Conservation (phyloP, 53 echinoderm and acorn worm genomes). For the Actinopyga echinites region DNA sequence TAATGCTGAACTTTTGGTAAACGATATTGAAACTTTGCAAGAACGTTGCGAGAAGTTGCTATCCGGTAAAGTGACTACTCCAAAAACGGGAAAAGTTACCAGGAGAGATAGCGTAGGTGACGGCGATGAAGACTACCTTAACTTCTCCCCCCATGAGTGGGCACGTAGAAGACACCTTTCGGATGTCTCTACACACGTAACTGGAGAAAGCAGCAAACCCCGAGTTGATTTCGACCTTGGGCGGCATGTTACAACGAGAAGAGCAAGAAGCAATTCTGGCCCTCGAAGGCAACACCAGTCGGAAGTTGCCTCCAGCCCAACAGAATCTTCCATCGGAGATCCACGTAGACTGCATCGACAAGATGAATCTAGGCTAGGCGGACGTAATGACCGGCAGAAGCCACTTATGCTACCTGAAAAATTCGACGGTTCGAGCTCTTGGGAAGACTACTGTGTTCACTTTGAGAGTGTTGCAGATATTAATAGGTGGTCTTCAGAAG, state of each 20-base stretch:
- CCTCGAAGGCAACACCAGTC: too few relatives aligned
- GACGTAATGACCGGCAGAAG: background rate
- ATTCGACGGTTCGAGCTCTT: background rate
- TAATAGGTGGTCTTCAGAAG: background rate
- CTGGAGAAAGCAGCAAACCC: too few relatives aligned
- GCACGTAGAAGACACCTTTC: too few relatives aligned
- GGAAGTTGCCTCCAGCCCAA: too few relatives aligned
- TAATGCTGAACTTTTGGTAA: background rate
- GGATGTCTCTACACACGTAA: too few relatives aligned
- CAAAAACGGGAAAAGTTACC: background rate
- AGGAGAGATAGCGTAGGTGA: background rate
- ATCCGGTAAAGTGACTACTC: background rate
- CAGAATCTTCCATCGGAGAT: too few relatives aligned
- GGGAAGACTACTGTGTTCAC: background rate
- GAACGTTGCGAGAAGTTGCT: background rate
- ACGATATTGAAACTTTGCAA: background rate
- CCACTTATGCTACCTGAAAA: slow-evolving; percentile 13
- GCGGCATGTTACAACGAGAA: too few relatives aligned
- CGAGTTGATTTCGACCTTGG: too few relatives aligned
- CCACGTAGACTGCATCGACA: too few relatives aligned
- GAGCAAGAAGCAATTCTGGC: too few relatives aligned
- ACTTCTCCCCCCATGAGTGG: background rate
- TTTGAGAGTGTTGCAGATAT: slow-evolving; percentile 17
- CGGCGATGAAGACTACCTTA: background rate
- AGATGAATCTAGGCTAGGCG: background rate